Base-by-base conservation (phyloP, 1,140 invertebrate species). In the Hermetia illucens region DNA sequence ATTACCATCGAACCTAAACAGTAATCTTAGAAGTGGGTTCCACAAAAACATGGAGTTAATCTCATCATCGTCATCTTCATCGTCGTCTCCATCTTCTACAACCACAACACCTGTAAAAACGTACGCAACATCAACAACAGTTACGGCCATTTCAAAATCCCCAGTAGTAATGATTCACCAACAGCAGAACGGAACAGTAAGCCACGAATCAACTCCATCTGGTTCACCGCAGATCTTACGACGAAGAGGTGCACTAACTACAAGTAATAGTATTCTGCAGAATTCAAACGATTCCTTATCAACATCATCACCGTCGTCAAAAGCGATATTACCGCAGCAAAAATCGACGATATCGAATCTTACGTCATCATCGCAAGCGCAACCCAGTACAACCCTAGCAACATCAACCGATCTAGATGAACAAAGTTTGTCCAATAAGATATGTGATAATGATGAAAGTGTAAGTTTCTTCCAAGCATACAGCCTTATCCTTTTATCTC, bases 271-370 rank as follows among this genome's bases (percentile, higher is more conserved):
- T n/a, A n/a, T n/a, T n/a, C n/a, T n/a, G n/a, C 24, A 25, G 6
- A 25, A 25, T 25, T n/a, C 12, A 19, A 39, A 21, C 42, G 17
- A 18, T 34, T 4, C 27, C 22, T 18, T 34, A 39, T 6, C 21
- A 33, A 33, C 18, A 36, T 4, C 39, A 39, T 15, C 22, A 21
- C 21, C 20, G 24, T 25, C 10, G 19, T 32, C 6, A 19, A 31
- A 30, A 34, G 13, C 16, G 29, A 16, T 20, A 46, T 40, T 30
- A 46, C 47, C 42, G 50, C 45, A 17, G 3, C 6, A 13, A 12
- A 8, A 13, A 17, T 30, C 36, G 9, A n/a, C 36, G 21, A 13
- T 27, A 27, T 30, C 36, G 21, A 10, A 24, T 12, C 5, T 9
- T 10, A 13, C 33, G 10, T 4, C 10, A 17, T 34, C 33, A 18